These are phyloP conservation scores for Sylvilagus floridanus DNA, from an alignment of 2,797 vertebrate species.

Conservation along the genomic window DNA sequence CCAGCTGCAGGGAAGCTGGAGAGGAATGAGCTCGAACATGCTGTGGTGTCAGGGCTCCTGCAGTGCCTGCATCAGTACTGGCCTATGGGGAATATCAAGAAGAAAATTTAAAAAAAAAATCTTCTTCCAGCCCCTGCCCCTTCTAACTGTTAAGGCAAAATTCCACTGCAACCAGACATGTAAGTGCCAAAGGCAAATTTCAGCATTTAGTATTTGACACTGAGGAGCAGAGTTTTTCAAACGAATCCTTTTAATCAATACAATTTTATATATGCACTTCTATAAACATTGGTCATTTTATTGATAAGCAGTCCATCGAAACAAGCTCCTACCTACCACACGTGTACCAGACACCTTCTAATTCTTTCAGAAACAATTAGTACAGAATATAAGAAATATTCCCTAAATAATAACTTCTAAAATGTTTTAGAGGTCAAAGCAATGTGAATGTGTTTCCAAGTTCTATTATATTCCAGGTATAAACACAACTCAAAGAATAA, in stretches of 20 bases:
- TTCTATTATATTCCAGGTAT: not conserved
- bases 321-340: not conserved
- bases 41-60: constrained; percentile 93
- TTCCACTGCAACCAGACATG: constrained; percentile 12
- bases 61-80: constrained; percentile 95
- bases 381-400: not conserved
- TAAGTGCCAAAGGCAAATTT: constrained; percentile 46
- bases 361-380: not conserved
- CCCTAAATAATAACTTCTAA: constrained; percentile 42
- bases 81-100: constrained; percentile 88
- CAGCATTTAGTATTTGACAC: constrained; percentile 26
- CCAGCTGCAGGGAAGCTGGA: constrained; percentile 95
- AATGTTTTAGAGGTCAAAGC: not conserved
- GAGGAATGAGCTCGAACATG: constrained; percentile 96
- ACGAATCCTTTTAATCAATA: not conserved
- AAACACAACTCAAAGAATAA: constrained; percentile 23
- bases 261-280: not conserved
- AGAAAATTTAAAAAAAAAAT: not conserved
- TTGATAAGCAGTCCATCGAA: not conserved
- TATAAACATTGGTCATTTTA: constrained; percentile 36
- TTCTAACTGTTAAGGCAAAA: not conserved
- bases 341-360: not conserved
- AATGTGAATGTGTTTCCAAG: not conserved
- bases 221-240: constrained; percentile 2
- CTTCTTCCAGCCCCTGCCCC: no score